Evolutionary conservation across 2,113 vertebrate species (phyloP), one percentile per base, ranked within the genome.

Genomic region (Chauna torquata): DNA sequence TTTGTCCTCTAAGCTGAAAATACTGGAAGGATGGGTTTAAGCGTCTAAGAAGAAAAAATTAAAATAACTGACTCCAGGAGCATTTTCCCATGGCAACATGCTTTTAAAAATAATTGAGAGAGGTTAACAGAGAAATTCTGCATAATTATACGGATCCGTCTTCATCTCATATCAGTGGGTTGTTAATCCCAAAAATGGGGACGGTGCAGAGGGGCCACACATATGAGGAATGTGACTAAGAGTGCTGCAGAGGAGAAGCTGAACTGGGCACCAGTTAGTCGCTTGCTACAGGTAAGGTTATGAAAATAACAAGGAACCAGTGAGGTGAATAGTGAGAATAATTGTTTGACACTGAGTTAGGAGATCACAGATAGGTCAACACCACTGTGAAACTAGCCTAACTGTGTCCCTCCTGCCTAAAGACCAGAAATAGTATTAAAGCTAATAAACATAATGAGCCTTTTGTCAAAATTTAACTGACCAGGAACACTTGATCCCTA

Each of bases 51-150:
- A n/a, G 25, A 85, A 76, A 82, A 77, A 42, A 87, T 92, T 52
- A 89, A 87, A 96, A 95, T 79, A 94, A 87, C 83, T 68, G 30
- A 40, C 54, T 88, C n/a, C 8, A 44, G 52, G 55, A 95, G 44
- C 40, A 36, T 75, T 91, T 92, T 76, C 72, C 82, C 94, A 88
- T 92, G 91, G 95, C 86, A 96, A 95, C 88, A 20, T 34, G 24
- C 38, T 84, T 91, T 94, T 82, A 89, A 96, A 96, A 92, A 86
- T 96, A 92, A 90, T 86, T 94, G 70, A 66, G 70, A 80, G 70
- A 84, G 38, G 40, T 92, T 94, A 92, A 89, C 16, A 45, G 80
- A 89, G 83, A 91, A 87, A 54, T 72, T 69, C 76, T 81, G 82
- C 69, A 78, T 86, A 90, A 88, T 93, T 86, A 79, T 25, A 83